These are phyloP conservation scores for Drosophila niveifrons DNA, from an alignment of 2,888 invertebrate genomes.

Conservation along the genomic window DNA sequence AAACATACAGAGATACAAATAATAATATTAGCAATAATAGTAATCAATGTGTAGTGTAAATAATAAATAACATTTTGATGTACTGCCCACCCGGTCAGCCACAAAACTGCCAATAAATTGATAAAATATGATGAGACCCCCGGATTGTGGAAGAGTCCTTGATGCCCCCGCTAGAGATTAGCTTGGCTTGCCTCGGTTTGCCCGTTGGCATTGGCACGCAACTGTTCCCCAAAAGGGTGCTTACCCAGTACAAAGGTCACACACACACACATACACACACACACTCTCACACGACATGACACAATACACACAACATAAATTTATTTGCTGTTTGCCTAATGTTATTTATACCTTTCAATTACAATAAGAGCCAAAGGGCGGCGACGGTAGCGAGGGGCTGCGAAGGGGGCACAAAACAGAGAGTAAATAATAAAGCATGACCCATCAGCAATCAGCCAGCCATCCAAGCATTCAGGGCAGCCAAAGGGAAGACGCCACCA, in stretches of 20 bases:
- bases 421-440: constrained; percentile 78
- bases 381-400: neutral
- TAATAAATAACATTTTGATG: constrained; percentile 75
- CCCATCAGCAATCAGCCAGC: constrained; percentile 77
- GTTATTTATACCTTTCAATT: constrained; percentile 81
- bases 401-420: constrained; percentile 43
- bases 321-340: constrained; percentile 81
- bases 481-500: constrained; percentile 1
- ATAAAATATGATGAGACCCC: constrained; percentile 74
- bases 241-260: constrained; percentile 26
- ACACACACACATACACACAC: constrained; percentile 33
- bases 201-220: constrained; percentile 40
- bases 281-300: constrained; percentile 29
- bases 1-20: constrained; percentile 27
- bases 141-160: constrained; percentile 20
- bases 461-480: constrained; percentile 31
- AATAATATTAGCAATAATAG: constrained; percentile 77
- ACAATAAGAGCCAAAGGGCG: constrained; percentile 66
- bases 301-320: constrained; percentile 64
- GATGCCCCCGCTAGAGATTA: constrained; percentile 65
- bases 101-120: constrained; percentile 75
- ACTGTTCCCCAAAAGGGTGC: constrained; percentile 38
- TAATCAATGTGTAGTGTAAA: constrained; percentile 77
- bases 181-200: constrained; percentile 12
- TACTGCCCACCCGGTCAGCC: constrained; percentile 34